Conservation (phyloP, 2,797 vertebrate species). For the Eulemur rubriventer region DNA sequence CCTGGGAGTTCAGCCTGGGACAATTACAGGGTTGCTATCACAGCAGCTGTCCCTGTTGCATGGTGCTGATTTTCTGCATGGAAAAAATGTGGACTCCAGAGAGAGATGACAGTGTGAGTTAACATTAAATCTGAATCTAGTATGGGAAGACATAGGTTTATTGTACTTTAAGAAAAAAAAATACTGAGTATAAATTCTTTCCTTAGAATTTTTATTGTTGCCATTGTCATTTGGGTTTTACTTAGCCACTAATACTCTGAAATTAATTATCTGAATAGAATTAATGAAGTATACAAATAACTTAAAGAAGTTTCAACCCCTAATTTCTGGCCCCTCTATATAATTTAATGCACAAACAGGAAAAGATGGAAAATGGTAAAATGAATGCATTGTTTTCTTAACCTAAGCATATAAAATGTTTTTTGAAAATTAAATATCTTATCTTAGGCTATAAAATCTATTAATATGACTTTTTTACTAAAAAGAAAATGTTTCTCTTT, state of each 20-base stretch:
- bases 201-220: neutral
- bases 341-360: neutral
- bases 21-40: conserved; percentile 54
- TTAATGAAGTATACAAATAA: neutral
- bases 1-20: neutral
- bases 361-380: neutral
- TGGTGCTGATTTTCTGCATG: conserved; percentile 37
- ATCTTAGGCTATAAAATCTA: neutral
- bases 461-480: neutral
- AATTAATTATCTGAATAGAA: neutral
- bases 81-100: conserved; percentile 51
- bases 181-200: neutral
- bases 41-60: conserved; percentile 55
- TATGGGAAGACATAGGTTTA: neutral
- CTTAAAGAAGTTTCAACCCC: neutral
- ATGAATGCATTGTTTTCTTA: neutral
- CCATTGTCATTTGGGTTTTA: neutral
- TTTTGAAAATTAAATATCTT: neutral
- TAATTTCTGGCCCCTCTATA: neutral
- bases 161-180: neutral
- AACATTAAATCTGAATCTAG: neutral
- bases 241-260: conserved; percentile 12
- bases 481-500: neutral
- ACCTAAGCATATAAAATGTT: neutral
- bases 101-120: neutral